Conservation (phyloP, 2,888 invertebrate genomes). For the Creontiades dilutus region DNA sequence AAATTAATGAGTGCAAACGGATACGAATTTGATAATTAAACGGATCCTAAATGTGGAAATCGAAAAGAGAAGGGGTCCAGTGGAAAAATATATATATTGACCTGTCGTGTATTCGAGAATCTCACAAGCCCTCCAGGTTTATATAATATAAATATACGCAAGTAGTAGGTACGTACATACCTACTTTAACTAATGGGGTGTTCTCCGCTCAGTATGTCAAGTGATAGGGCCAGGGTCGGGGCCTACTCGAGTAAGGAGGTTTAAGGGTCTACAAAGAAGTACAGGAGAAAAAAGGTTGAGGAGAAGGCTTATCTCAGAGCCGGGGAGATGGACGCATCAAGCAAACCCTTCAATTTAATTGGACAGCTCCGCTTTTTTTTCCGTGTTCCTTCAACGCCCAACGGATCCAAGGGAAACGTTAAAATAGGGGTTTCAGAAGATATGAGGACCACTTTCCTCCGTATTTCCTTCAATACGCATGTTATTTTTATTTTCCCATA, state of each 20-base stretch:
- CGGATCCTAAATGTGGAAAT: too few relatives aligned
- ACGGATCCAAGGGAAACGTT: constrained; percentile 21
- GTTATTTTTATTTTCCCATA: too few relatives aligned
- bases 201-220: background rate
- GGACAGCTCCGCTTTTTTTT: constrained; percentile 31
- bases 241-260: constrained; percentile 11
- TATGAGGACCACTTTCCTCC: background rate
- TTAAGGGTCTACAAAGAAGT: constrained; percentile 32
- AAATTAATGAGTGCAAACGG: too few relatives aligned
- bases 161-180: too few relatives aligned
- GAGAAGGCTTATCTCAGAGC: constrained; percentile 34
- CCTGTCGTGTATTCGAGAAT: too few relatives aligned
- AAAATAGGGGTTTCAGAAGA: background rate
- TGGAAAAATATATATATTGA: too few relatives aligned
- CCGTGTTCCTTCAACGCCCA: background rate
- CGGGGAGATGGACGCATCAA: constrained; percentile 49
- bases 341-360: constrained; percentile 53
- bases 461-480: too few relatives aligned
- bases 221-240: constrained; percentile 8
- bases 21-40: too few relatives aligned
- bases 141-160: too few relatives aligned
- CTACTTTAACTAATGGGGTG: background rate
- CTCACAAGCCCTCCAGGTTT: too few relatives aligned
- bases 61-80: too few relatives aligned
- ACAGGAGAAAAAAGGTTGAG: constrained; percentile 1